Base-by-base conservation (phyloP, 1,140 invertebrate genomes). In the Agrypnia vestita region DNA sequence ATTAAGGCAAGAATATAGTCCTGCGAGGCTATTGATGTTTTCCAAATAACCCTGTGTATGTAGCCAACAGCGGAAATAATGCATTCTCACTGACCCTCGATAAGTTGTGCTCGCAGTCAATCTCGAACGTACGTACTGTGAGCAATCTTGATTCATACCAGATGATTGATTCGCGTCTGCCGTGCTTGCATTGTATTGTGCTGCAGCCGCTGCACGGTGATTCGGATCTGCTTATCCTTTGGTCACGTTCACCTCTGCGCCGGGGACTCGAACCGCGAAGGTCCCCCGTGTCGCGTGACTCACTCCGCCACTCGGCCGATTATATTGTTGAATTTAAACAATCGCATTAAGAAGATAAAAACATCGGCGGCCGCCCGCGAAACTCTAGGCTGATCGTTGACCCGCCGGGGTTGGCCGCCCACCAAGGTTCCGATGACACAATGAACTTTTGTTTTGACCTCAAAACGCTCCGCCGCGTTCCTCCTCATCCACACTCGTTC, bases 271-370 rank as follows among this genome's bases (percentile, higher is more conserved):
- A 64, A n/a, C 21, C 15, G 15, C n/a, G 13, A 46, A 59, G 55
- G 21, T 43, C 62, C n/a, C 15, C 43, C 7, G 21, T 17, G 21
- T 67, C 35, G 43, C 35, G 35, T 67, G 62, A 67, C 62, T 67
- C 62, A 67, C 21, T 43, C 62, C 62, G 15, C 25, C n/a, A 15
- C 13, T 43, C 10, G 19, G 25, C 19, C 19, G 61, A 59, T 59
- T 21, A 59, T 21, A 15, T 59, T 12, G 55, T 59, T 59, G 17
- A 59, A 59, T 59, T 21, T 21, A 59, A 59, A 59, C 55, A 59
- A 59, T 59, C 55, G 55, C 55, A 59, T 59, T 59, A 21, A 59
- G 21, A 59, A 9, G 15, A 59, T 15, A 59, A 55, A 55, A 55
- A 59, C 8, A 59, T n/a, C 15, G 9, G 21, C 8, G 55, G 21